These are phyloP conservation scores for Pelochelys cantorii DNA, from an alignment of 2,797 vertebrate species.

Conservation along the genomic window DNA sequence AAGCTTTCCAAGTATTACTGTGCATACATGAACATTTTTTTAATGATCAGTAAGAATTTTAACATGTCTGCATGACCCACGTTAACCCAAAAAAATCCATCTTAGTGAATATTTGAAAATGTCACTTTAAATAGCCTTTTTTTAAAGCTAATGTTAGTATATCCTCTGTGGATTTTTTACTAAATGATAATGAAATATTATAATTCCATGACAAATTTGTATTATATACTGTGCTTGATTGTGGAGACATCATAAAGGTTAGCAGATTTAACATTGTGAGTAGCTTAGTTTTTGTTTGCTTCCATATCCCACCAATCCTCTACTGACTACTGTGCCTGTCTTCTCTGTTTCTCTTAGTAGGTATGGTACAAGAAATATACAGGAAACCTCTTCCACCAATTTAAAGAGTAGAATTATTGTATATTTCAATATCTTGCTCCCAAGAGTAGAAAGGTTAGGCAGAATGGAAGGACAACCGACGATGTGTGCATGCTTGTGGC, in stretches of 20 bases:
- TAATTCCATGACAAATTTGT: neutral
- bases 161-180: neutral
- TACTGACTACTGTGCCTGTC: neutral
- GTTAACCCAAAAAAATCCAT: neutral
- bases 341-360: neutral
- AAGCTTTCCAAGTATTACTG: neutral
- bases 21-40: neutral
- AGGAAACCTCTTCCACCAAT: neutral
- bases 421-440: neutral
- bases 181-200: neutral
- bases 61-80: fast-evolving
- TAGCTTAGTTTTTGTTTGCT: slow-evolving; percentile 14
- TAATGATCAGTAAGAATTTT: fast-evolving
- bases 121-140: fast-evolving
- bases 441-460: neutral
- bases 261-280: neutral
- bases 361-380: neutral
- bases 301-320: neutral
- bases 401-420: neutral
- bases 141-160: neutral
- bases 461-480: neutral
- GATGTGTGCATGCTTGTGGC: fast-evolving
- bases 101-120: neutral
- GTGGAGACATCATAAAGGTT: neutral
- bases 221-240: neutral